Base-by-base conservation (phyloP, 2,888 invertebrate genomes). In the Pteria penguin region DNA sequence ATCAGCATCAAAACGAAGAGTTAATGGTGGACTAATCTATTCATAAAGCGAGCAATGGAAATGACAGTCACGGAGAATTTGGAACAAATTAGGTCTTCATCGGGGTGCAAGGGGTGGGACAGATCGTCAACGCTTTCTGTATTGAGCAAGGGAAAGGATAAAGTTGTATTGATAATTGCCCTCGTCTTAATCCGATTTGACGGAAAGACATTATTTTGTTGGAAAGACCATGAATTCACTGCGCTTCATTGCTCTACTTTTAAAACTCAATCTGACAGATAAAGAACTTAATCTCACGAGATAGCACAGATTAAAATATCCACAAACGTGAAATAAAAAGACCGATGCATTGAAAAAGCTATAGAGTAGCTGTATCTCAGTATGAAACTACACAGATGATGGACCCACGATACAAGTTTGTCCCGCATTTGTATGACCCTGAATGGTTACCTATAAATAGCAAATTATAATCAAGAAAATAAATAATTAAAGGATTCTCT, bases 81-180 rank as follows among this genome's bases (percentile, higher is more conserved):
- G 63, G 36, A 36, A 36, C 63, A 65, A 65, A 65, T 65, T 26
- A 65, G 33, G 33, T 65, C 63, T 65, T 65, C 45, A 36, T 36
- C 45, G 8, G 45, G n/a, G 5, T 14, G 45, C 45, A 36, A 14
- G 45, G 14, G 45, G 45, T 36, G 45, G 45, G 45, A 14, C 45
- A 36, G 8, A 14, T 11, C 14, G 45, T 36, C 45, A 36, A 14
- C 14, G 45, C 5, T 36, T 36, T 5, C 14, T 5, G 45, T 11
- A 5, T 14, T 11, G 14, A 11, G 45, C 14, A 5, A 36, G 5
- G 45, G 5, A 36, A 11, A 14, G 45, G 45, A 14, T 14, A 14
- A 14, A 5, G 14, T 36, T 36, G 45, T 36, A 5, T 5, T 36
- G 8, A 36, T 36, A 36, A 36, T 36, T 5, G 14, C 14, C 45